Evolutionary conservation across 2,888 invertebrate genomes (phyloP).

Genomic region (Acronicta psi): DNA sequence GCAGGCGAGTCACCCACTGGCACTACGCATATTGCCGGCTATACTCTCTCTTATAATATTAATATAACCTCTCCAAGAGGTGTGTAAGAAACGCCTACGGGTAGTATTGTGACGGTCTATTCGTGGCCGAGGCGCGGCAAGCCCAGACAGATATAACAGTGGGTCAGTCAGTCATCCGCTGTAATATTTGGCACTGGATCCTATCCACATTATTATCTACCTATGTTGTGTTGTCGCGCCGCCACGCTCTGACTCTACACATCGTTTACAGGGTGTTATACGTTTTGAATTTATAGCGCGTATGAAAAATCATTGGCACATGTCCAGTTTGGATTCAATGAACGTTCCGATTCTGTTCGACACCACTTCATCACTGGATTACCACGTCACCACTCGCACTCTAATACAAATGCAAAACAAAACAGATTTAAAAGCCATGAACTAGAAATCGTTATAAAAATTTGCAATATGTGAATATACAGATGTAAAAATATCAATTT

Average conservation of each 20-base stretch:
- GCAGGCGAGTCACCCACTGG: too few relatives aligned
- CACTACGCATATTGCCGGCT: too few relatives aligned
- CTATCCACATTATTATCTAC: constrained; percentile 29
- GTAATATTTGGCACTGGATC: constrained; percentile 44
- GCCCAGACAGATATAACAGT: constrained; percentile 34
- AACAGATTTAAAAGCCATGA: neutral
- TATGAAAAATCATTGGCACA: constrained; percentile 48
- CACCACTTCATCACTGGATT: constrained; percentile 19
- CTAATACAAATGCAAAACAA: constrained; percentile 22
- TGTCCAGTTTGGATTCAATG: constrained; percentile 41
- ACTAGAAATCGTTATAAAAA: constrained; percentile 14
- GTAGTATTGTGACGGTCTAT: constrained; percentile 23
- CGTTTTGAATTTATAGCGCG: constrained; percentile 35
- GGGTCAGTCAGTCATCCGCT: constrained; percentile 47
- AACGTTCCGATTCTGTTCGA: constrained; percentile 18
- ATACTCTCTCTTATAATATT: neutral
- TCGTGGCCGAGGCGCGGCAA: constrained; percentile 17
- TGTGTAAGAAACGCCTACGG: neutral
- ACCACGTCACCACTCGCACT: constrained; percentile 10
- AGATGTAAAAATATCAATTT: constrained; percentile 35
- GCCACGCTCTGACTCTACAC: constrained; percentile 28
- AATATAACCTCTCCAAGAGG: neutral
- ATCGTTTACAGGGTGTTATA: constrained; percentile 22
- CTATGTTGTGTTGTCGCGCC: constrained; percentile 29
- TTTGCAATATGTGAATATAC: constrained; percentile 8